Evolutionary conservation across 2,888 invertebrate genomes (phyloP), one percentile per base, ranked within the genome.

Genomic region (Caenorhabditis zanzibari): DNA sequence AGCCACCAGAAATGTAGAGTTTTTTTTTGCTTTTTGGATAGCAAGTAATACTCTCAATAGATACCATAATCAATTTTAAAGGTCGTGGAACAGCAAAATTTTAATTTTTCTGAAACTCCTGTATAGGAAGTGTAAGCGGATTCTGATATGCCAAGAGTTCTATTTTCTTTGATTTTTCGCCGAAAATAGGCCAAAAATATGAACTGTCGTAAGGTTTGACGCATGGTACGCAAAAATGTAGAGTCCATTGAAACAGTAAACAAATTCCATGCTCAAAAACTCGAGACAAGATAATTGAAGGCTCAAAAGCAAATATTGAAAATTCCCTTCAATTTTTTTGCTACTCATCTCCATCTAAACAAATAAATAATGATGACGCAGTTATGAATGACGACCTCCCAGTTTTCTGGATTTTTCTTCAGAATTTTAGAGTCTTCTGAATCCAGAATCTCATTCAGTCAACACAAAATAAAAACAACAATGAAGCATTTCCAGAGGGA

Each of bases 341-440:
- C 19, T 19, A 5, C 9, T 19, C 47, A n/a, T n/a, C 47, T 19
- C 47, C 47, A 19, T 19, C 19, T 47, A 47, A 47, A 19, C 47
- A 47, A 47, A 47, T 47, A 47, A 47, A 47, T 19, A 47, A 47
- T 19, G 47, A 47, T 19, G 47, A 38, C 38, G 38, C 38, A 38
- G 38, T 38, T 38, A 38, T 38, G 38, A 38, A 38, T 10, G 19
- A 19, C 4, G 0, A 47, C 47, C 47, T 47, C 47, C 47, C 47
- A 47, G n/a, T n/a, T n/a, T n/a, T n/a, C n/a, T 9, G 19, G n/a
- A 47, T n/a, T 47, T 38, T 38, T 19, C 14, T 16, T 16, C 12
- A 14, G 44, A 44, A n/a, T 14, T 10, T 44, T 14, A 16, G 28
- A 32, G 7, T 28, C 26, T 59, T n/a, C 22, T 19, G 26, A 35